These are phyloP conservation scores for Drosophila saltans DNA, from an alignment of 1,140 invertebrate genomes.

Conservation along the genomic window DNA sequence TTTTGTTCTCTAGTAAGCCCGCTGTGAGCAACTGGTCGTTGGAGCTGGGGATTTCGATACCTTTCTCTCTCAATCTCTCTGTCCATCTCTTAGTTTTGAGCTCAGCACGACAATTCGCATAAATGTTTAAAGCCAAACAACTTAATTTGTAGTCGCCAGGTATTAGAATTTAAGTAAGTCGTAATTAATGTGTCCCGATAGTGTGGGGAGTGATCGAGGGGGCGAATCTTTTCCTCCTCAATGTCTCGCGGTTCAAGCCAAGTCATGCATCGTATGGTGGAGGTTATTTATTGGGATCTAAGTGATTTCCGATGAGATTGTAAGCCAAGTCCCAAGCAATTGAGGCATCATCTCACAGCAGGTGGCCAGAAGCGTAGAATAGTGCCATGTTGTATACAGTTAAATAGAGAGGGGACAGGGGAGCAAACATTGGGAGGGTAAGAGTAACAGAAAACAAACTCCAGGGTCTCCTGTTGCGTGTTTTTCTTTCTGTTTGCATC, in stretches of 20 bases:
- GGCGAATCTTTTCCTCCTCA: background rate
- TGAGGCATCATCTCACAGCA: constrained; percentile 80
- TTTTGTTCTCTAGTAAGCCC: constrained; percentile 45
- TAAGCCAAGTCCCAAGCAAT: constrained; percentile 65
- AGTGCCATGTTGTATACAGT: constrained; percentile 16
- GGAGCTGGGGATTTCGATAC: constrained; percentile 18
- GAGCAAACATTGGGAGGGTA: too few species aligned
- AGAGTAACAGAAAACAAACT: background rate
- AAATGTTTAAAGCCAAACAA: constrained; percentile 76
- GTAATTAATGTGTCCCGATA: constrained; percentile 80
- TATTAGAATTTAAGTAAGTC: constrained; percentile 83
- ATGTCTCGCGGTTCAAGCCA: constrained; percentile 18
- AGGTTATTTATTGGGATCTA: constrained; percentile 83
- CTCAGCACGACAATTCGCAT: constrained; percentile 78
- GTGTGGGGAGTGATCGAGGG: constrained; percentile 4
- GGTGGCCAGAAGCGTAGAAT: constrained; percentile 47
- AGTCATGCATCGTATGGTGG: constrained; percentile 57
- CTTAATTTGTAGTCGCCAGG: constrained; percentile 82
- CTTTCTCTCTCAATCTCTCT: background rate
- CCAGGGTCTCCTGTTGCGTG: constrained; percentile 63
- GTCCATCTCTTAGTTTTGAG: constrained; percentile 1
- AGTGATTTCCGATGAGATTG: constrained; percentile 83
- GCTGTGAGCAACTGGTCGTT: constrained; percentile 67
- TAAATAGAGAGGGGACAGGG: background rate
- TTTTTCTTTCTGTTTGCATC: constrained; percentile 41